phyloP scores from a whole-genome alignment of 2,797 vertebrate species.

The Epinephelus malabaricus region DNA sequence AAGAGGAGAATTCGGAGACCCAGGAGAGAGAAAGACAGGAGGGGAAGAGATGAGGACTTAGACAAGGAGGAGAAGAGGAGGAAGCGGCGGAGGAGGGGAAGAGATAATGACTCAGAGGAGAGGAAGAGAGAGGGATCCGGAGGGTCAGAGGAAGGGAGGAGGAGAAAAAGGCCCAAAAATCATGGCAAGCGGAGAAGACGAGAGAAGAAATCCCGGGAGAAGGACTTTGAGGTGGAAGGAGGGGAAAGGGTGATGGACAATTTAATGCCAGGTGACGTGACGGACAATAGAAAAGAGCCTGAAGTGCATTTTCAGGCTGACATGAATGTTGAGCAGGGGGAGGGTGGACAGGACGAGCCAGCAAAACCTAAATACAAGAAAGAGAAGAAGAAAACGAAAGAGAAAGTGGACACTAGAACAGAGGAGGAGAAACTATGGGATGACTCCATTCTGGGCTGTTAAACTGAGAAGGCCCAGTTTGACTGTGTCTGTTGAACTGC shows the following conservation, averaged over 20 bases:
- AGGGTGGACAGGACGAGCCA: slow-evolving; percentile 49
- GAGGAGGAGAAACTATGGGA: slow-evolving; percentile 94
- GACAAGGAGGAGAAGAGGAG: slow-evolving; percentile 54
- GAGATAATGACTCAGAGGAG: slow-evolving; percentile 46
- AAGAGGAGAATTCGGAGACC: slow-evolving; percentile 55
- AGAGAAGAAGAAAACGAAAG: slow-evolving; percentile 85
- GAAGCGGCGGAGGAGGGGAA: slow-evolving; percentile 49
- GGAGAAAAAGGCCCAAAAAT: slow-evolving; percentile 49
- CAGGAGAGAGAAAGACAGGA: slow-evolving; percentile 49
- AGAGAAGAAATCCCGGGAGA: slow-evolving; percentile 42
- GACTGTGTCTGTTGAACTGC: slow-evolving; percentile 17
- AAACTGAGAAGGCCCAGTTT: slow-evolving; percentile 12
- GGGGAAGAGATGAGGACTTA: slow-evolving; percentile 57
- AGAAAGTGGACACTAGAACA: slow-evolving; percentile 81
- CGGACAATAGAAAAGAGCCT: slow-evolving; percentile 54
- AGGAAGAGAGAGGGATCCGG: slow-evolving; percentile 61
- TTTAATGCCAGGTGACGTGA: slow-evolving; percentile 46
- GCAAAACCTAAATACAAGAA: slow-evolving; percentile 84
- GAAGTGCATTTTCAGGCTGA: slow-evolving; percentile 68
- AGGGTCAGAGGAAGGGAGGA: slow-evolving; percentile 51
- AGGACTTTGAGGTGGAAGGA: slow-evolving; percentile 40
- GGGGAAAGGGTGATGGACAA: slow-evolving; percentile 32
- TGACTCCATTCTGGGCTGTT: slow-evolving; percentile 90
- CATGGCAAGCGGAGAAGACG: slow-evolving; percentile 43
- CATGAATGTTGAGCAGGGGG: slow-evolving; percentile 45